A percentile compares a stretch with the other conserved stretches of the same genome.
phyloP scores from a whole-genome alignment of 2,113 vertebrate genomes.

The Amazona guildingii region DNA sequence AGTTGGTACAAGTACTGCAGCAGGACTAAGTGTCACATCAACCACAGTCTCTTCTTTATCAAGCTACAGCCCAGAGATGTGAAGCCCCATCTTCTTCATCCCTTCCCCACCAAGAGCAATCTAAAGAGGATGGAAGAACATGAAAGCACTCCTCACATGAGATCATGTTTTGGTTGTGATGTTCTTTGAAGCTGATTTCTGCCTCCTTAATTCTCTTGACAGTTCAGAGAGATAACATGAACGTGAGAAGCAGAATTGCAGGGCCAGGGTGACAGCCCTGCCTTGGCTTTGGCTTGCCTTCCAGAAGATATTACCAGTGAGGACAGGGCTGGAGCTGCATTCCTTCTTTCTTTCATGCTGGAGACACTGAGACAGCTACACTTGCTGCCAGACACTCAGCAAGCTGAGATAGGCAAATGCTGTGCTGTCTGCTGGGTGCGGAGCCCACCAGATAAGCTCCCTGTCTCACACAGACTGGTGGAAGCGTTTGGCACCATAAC shows the following conservation, averaged over 20 bases:
- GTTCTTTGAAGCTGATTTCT: constrained; percentile 17
- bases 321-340: background rate
- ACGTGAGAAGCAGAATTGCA: background rate
- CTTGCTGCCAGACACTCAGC: constrained; percentile 23
- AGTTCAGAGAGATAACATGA: background rate
- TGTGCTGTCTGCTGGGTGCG: background rate
- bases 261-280: constrained; percentile 2
- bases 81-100: background rate
- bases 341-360: background rate
- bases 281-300: background rate
- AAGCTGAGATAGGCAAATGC: background rate
- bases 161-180: background rate
- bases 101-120: background rate
- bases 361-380: background rate
- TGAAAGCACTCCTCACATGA: background rate
- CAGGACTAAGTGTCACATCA: background rate
- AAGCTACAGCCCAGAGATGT: background rate
- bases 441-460: background rate
- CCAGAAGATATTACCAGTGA: background rate
- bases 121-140: background rate
- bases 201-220: constrained; percentile 21
- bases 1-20: background rate
- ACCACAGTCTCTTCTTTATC: background rate
- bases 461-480: background rate
- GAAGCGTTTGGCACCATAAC: background rate